Percentiles rank a stretch among this genome's conserved stretches.
Evolutionary conservation across 2,888 invertebrate species (phyloP).

Genomic region (Fragum sueziense): DNA sequence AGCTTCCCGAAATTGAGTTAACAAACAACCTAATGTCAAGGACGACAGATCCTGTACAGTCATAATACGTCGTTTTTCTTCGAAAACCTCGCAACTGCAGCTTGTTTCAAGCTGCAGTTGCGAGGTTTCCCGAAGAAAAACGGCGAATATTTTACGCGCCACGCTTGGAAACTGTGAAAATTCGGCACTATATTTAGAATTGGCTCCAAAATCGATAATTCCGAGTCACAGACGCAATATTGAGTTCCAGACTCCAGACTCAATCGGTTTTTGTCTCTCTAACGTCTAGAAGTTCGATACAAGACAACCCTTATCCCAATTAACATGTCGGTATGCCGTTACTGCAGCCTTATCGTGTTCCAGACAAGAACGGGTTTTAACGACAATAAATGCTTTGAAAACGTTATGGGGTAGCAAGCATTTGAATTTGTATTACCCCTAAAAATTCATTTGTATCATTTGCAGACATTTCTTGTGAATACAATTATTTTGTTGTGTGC

Average conservation of each 20-base stretch:
- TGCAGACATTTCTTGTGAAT: too few relatives aligned
- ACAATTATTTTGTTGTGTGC: too few relatives aligned
- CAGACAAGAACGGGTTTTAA: too few relatives aligned
- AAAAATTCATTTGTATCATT: too few relatives aligned
- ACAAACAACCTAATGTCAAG: background rate
- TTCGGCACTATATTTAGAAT: conserved; percentile 17
- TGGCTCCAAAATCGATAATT: conserved; percentile 10
- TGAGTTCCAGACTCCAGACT: conserved; percentile 18
- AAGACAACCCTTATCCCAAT: background rate
- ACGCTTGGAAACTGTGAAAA: conserved; percentile 20
- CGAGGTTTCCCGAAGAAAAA: background rate
- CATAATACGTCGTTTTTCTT: too few relatives aligned
- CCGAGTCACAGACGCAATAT: conserved; percentile 19
- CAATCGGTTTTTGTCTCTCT: conserved; percentile 3
- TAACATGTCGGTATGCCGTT: too few relatives aligned
- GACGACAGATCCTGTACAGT: conserved; percentile 1
- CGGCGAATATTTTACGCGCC: background rate
- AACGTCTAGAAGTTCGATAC: background rate
- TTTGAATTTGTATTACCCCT: too few relatives aligned
- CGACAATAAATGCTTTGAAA: too few relatives aligned
- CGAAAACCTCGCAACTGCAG: too few relatives aligned
- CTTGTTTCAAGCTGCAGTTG: too few relatives aligned
- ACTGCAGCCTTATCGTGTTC: too few relatives aligned
- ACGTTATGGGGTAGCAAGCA: too few relatives aligned
- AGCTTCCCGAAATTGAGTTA: background rate